Conservation (phyloP, 2,797 vertebrate species). For the Argentina silus region DNA sequence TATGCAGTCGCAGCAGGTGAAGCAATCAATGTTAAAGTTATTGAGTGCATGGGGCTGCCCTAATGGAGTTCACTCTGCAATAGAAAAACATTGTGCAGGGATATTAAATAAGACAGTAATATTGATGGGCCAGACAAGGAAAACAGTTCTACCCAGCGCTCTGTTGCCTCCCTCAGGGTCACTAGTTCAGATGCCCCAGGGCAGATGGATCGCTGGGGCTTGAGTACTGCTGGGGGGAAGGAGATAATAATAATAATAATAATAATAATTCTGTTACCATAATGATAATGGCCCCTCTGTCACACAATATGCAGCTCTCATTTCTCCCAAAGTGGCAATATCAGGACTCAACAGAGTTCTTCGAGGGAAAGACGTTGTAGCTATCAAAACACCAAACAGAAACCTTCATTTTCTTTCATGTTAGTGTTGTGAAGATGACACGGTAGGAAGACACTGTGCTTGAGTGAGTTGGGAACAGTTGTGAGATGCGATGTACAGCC, state of each 20-base stretch:
- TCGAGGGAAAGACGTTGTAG: constrained; percentile 22
- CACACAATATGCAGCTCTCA: constrained; percentile 51
- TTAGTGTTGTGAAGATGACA: constrained; percentile 66
- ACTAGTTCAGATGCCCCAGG: constrained; percentile 48
- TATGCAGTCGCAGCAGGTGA: constrained; percentile 44
- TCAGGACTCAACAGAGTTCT: constrained; percentile 24
- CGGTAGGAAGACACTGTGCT: constrained; percentile 52
- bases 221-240: constrained; percentile 60
- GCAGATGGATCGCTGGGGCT: constrained; percentile 61
- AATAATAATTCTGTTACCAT: constrained; percentile 75
- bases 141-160: constrained; percentile 59
- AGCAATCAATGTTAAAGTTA: constrained; percentile 61
- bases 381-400: constrained; percentile 66
- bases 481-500: constrained; percentile 21
- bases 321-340: constrained; percentile 45
- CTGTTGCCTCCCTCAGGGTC: constrained; percentile 58
- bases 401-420: constrained; percentile 66
- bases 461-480: constrained; percentile 39
- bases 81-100: constrained; percentile 51
- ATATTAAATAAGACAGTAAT: constrained; percentile 72
- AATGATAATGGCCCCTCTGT: constrained; percentile 66
- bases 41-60: constrained; percentile 47
- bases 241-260: constrained; percentile 69
- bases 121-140: constrained; percentile 59
- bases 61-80: constrained; percentile 55